Evolutionary conservation across 92 coral and sea anemone species (phyloP).

Genomic region (Epizoanthus scotinus): DNA sequence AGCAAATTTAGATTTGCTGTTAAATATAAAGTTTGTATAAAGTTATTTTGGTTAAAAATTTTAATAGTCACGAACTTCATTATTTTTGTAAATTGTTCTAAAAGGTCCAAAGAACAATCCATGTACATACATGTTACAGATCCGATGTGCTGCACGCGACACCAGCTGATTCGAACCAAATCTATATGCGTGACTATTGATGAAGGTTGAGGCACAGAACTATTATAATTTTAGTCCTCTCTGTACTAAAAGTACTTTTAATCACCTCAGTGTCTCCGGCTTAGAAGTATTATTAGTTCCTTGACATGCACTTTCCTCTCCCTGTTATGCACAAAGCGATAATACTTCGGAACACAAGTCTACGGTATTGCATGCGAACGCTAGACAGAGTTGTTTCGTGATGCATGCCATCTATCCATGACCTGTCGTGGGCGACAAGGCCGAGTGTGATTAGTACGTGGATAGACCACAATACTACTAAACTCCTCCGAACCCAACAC

Average conservation of each 20-base stretch:
- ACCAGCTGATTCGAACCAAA: no score
- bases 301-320: no score
- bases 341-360: constrained; percentile 2
- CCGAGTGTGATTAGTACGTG: constrained; percentile 13
- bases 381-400: constrained; percentile 23
- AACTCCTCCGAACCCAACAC: constrained; percentile 28
- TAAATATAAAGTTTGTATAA: no score
- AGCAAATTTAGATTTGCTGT: no score
- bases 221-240: no score
- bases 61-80: background rate
- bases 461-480: constrained; percentile 16
- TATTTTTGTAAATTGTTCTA: constrained; percentile 4
- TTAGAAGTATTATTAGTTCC: background rate
- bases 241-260: no score
- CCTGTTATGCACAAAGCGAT: background rate
- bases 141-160: no score
- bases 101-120: background rate
- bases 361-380: background rate
- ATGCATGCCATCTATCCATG: background rate
- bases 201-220: no score
- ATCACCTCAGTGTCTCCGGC: background rate
- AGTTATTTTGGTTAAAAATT: background rate
- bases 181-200: background rate
- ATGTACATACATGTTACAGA: background rate
- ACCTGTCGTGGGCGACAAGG: constrained; percentile 24